Conservation (phyloP, 1,140 invertebrate species). For the Episyrphus balteatus region DNA sequence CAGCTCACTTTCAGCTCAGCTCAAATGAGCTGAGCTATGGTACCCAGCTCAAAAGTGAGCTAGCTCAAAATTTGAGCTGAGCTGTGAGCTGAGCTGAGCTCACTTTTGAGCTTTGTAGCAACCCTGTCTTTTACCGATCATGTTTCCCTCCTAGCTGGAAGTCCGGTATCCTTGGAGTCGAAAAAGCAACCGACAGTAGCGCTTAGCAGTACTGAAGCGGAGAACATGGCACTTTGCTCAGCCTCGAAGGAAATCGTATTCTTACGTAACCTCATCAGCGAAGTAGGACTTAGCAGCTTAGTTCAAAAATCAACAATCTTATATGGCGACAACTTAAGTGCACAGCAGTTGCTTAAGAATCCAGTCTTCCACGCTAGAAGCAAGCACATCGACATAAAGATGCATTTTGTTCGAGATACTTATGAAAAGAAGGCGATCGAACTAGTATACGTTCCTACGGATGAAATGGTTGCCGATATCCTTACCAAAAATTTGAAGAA, state of each 20-base stretch:
- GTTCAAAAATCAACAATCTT: not conserved
- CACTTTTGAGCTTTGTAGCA: too few relatives aligned
- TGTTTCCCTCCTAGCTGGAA: slow-evolving; percentile 15
- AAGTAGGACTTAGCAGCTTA: slow-evolving; percentile 6
- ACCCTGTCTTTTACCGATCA: too few relatives aligned
- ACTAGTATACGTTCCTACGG: slow-evolving; percentile 9
- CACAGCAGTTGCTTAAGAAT: slow-evolving; percentile 14
- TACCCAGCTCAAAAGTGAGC: too few relatives aligned
- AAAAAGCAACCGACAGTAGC: slow-evolving; percentile 29
- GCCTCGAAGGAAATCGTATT: slow-evolving; percentile 15
- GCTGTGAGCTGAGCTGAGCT: too few relatives aligned
- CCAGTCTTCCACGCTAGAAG: slow-evolving; percentile 14
- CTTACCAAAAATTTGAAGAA: slow-evolving; percentile 10
- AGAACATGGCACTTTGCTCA: slow-evolving; percentile 27
- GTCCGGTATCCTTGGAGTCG: slow-evolving; percentile 18
- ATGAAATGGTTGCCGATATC: slow-evolving; percentile 12
- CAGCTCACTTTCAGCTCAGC: too few relatives aligned
- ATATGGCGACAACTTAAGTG: slow-evolving; percentile 15
- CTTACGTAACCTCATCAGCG: slow-evolving; percentile 9
- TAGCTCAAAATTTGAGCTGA: too few relatives aligned
- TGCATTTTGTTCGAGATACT: slow-evolving; percentile 22
- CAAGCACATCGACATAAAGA: slow-evolving; percentile 22
- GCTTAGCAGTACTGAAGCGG: slow-evolving; percentile 33
- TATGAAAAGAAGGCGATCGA: slow-evolving; percentile 7
- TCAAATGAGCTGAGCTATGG: too few relatives aligned